A percentile compares a stretch with the other conserved stretches of the same genome.
phyloP scores from a whole-genome alignment of 1,140 invertebrate genomes.

The Brachionus plicatilis region DNA sequence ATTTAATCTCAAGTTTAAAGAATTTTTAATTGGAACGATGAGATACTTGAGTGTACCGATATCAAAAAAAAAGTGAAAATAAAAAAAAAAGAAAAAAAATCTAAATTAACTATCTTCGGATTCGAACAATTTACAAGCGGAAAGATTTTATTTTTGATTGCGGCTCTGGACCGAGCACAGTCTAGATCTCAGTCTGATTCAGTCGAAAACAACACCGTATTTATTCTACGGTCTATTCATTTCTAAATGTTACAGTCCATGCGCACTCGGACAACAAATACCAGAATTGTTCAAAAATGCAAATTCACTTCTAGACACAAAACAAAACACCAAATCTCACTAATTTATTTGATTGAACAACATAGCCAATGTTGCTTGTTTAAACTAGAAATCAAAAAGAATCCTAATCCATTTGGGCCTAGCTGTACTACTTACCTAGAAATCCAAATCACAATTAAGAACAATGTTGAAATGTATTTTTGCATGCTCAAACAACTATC shows the following conservation, averaged over 20 bases:
- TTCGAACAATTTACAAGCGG: background rate
- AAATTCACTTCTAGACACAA: constrained; percentile 4
- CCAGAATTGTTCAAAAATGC: background rate
- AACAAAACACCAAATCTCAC: background rate
- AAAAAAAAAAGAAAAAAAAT: background rate
- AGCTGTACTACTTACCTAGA: constrained; percentile 23
- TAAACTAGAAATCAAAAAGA: constrained; percentile 20
- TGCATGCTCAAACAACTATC: constrained; percentile 7
- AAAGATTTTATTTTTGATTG: background rate
- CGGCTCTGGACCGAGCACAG: background rate
- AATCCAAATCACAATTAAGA: constrained; percentile 17
- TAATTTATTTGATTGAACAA: constrained; percentile 15
- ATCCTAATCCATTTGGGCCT: background rate
- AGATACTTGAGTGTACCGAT: background rate
- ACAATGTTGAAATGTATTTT: constrained; percentile 20
- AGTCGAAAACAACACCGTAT: background rate
- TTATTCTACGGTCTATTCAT: background rate
- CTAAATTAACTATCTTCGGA: constrained; percentile 3
- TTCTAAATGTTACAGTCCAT: background rate
- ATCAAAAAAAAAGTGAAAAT: background rate
- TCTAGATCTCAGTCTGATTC: background rate
- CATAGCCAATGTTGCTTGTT: constrained; percentile 19
- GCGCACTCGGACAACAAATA: background rate
- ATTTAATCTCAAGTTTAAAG: constrained; percentile 33
- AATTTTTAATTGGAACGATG: background rate